These are phyloP conservation scores for Fistularia commersonii DNA, from an alignment of 2,797 vertebrate species.

Conservation along the genomic window DNA sequence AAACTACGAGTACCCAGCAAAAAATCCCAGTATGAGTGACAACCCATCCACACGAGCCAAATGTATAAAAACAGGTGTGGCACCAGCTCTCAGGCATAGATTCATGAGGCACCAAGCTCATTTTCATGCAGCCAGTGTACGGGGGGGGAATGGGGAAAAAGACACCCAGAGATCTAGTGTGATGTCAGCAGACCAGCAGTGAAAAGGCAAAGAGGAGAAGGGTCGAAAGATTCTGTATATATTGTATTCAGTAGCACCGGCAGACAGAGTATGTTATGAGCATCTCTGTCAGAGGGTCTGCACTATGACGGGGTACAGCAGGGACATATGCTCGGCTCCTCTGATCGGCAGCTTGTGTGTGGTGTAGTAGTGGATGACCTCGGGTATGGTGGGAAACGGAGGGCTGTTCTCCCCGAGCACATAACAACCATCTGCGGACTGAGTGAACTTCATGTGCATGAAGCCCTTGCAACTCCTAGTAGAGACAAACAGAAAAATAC, in stretches of 20 bases:
- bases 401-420: slow-evolving; percentile 86
- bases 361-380: slow-evolving; percentile 84
- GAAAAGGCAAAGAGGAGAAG: slow-evolving; percentile 23
- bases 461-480: slow-evolving; percentile 87
- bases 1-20: slow-evolving; percentile 14
- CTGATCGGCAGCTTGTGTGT: slow-evolving; percentile 83
- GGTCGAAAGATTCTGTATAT: slow-evolving; percentile 25
- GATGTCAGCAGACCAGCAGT: slow-evolving; percentile 26
- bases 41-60: slow-evolving; percentile 10
- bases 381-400: slow-evolving; percentile 81
- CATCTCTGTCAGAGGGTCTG: slow-evolving; percentile 74
- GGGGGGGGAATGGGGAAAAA: slow-evolving; percentile 9
- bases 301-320: slow-evolving; percentile 82
- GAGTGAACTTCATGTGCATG: slow-evolving; percentile 87
- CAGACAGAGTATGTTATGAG: slow-evolving; percentile 5
- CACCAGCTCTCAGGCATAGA: slow-evolving; percentile 31
- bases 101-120: slow-evolving; percentile 39
- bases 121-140: slow-evolving; percentile 40
- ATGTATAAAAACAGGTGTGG: slow-evolving; percentile 13
- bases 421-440: slow-evolving; percentile 73
- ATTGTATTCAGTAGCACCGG: slow-evolving; percentile 63
- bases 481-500: background rate
- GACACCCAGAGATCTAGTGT: slow-evolving; percentile 33
- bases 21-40: slow-evolving; percentile 10
- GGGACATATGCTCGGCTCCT: slow-evolving; percentile 82